Percentiles rank a stretch among this genome's conserved stretches.
phyloP scores from a whole-genome alignment of 2,888 invertebrate species.

The Cryptocephalus moraei region DNA sequence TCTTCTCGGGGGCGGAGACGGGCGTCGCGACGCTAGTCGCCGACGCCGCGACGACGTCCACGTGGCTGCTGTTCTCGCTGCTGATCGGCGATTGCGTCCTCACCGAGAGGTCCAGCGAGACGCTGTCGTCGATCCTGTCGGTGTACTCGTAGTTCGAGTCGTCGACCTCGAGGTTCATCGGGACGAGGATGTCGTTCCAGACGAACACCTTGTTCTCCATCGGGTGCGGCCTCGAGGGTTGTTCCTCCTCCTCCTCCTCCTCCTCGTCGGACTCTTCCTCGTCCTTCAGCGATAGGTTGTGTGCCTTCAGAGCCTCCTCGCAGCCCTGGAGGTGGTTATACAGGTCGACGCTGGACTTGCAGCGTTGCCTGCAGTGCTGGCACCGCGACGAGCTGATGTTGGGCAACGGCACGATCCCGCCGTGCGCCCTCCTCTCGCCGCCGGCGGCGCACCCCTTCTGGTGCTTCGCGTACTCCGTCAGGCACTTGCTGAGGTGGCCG shows the following conservation, averaged over 20 bases:
- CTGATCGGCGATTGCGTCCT: constrained; percentile 35
- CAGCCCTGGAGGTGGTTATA: constrained; percentile 67
- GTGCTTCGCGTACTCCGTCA: constrained; percentile 73
- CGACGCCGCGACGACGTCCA: constrained; percentile 17
- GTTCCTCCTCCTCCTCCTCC: constrained; percentile 15
- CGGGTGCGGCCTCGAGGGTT: constrained; percentile 48
- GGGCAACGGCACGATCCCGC: constrained; percentile 32
- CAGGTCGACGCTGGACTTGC: constrained; percentile 74
- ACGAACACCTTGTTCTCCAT: constrained; percentile 76
- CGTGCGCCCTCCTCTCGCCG: constrained; percentile 14
- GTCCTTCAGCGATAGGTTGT: constrained; percentile 24
- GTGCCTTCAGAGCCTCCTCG: constrained; percentile 41
- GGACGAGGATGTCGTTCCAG: constrained; percentile 60
- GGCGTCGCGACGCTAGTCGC: constrained; percentile 12
- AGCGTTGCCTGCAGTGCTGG: constrained; percentile 76
- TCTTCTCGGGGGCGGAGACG: constrained; percentile 40
- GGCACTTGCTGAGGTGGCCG: constrained; percentile 67
- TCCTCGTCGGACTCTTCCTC: constrained; percentile 24
- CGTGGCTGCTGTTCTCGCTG: constrained; percentile 31
- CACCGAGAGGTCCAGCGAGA: constrained; percentile 32
- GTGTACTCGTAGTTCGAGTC: constrained; percentile 33
- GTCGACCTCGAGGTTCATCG: constrained; percentile 32
- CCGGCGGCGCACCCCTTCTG: constrained; percentile 54
- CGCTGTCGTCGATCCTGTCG: constrained; percentile 32
- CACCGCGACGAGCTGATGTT: constrained; percentile 65